Evolutionary conservation across 2,113 vertebrate genomes (phyloP), one percentile per base, ranked within the genome.

Genomic region (Tinamus guttatus): DNA sequence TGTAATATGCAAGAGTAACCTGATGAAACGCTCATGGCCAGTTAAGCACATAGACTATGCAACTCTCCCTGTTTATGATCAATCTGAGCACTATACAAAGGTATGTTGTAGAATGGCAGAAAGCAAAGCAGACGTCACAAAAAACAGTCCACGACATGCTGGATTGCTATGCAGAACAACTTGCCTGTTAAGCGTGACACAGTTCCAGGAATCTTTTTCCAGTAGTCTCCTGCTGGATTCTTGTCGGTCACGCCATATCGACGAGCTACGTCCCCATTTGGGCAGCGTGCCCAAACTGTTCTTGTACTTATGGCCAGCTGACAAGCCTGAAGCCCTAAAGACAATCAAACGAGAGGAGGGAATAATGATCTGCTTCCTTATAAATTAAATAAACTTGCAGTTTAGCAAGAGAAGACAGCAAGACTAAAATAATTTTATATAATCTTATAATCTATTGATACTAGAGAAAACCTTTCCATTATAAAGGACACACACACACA

Each of bases 161-260:
- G 56, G 69, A 64, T 52, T 32, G 34, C 14, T n/a, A 83, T 0
- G 8, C 34, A 65, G 25, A 22, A 47, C 71, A 56, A 95, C 98
- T 98, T 95, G 98, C 99, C 99, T 96, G 99, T 98, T 74, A 99
- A 93, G 91, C 98, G 99, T 5, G 96, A 95, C 73, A 98, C 97
- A 3, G 88, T 97, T 16, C 99, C 99, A 1, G 99, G 99, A 51
- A 99, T 98, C 91, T 99, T 99, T 96, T 99, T 99, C 99, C 99
- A 99, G 97, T 99, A 99, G 90, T 99, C 99, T 71, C 99, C 99
- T 0, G 99, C 99, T 3, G 99, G 98, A 88, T 99, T 99, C 83
- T 98, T 98, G 80, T 99, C 98, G 1, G 98, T 99, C 94, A 99
- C 34, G 11, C 99, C 99, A 0, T 99, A 99, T 1, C 99, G 98